A percentile compares a stretch with the other conserved stretches of the same genome.
These are phyloP conservation scores for Ibycter americanus DNA, from an alignment of 2,797 vertebrate genomes.

Conservation along the genomic window DNA sequence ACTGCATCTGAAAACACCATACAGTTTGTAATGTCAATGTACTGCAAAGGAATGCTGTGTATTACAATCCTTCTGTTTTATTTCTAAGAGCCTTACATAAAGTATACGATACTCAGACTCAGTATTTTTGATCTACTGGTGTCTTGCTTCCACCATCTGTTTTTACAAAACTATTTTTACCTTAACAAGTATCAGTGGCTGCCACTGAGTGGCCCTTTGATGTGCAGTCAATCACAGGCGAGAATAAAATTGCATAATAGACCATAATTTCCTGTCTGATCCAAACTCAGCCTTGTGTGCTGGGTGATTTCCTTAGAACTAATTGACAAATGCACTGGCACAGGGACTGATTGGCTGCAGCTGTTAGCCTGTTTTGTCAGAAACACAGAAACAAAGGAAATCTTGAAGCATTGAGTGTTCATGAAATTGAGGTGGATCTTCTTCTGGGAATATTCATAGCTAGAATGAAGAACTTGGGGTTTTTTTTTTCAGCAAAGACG, in stretches of 20 bases:
- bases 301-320: background rate
- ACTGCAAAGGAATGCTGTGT: background rate
- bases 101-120: background rate
- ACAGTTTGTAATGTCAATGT: background rate
- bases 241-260: slow-evolving; percentile 47
- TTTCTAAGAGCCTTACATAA: background rate
- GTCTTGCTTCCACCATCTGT: slow-evolving; percentile 19
- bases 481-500: background rate
- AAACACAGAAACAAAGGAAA: background rate
- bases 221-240: slow-evolving; percentile 31
- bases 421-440: background rate
- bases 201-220: slow-evolving; percentile 16
- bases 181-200: slow-evolving; percentile 12
- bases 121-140: background rate
- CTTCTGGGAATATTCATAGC: background rate
- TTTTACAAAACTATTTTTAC: slow-evolving; percentile 22
- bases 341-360: slow-evolving; percentile 8
- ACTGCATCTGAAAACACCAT: background rate
- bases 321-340: slow-evolving; percentile 32
- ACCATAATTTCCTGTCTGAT: slow-evolving; percentile 47
- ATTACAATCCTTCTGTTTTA: background rate
- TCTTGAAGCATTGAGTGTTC: background rate
- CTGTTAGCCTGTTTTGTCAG: background rate
- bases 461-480: background rate
- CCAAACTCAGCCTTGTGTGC: background rate